Evolutionary conservation across 2,888 invertebrate species (phyloP).

Genomic region (Brachyptera putata): DNA sequence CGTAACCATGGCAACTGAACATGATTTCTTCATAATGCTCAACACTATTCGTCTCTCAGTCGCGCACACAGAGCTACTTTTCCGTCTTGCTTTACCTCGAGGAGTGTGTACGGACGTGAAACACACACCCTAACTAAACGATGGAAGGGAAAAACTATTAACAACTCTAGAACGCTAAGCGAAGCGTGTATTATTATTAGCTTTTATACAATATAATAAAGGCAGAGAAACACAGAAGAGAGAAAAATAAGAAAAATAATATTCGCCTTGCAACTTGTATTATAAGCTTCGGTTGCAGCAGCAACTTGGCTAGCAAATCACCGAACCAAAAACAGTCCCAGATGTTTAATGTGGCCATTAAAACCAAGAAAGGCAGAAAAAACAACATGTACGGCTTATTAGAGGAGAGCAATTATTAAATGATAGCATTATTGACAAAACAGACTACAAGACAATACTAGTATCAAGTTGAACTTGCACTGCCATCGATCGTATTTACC

Average conservation of each 20-base stretch:
- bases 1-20: slow-evolving; percentile 26
- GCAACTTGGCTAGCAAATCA: slow-evolving; percentile 14
- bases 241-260: slow-evolving; percentile 19
- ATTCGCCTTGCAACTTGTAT: slow-evolving; percentile 14
- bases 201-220: slow-evolving; percentile 27
- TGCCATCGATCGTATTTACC: too few species aligned
- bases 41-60: slow-evolving; percentile 17
- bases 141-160: slow-evolving; percentile 26
- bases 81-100: slow-evolving; percentile 13
- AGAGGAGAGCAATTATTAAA: not conserved
- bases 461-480: too few species aligned
- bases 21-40: slow-evolving; percentile 31
- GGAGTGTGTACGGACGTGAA: too few species aligned
- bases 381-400: not conserved
- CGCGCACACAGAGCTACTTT: not conserved
- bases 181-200: slow-evolving; percentile 27
- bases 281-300: not conserved
- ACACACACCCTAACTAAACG: slow-evolving; percentile 13
- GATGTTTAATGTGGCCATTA: slow-evolving; percentile 21
- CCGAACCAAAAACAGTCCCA: slow-evolving; percentile 15
- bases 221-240: slow-evolving; percentile 18
- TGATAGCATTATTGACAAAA: not conserved
- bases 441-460: too few species aligned
- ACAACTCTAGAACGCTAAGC: slow-evolving; percentile 20
- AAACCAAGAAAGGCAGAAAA: not conserved